Evolutionary conservation across 2,888 invertebrate species (phyloP).

Genomic region (Serrognathus titanus): DNA sequence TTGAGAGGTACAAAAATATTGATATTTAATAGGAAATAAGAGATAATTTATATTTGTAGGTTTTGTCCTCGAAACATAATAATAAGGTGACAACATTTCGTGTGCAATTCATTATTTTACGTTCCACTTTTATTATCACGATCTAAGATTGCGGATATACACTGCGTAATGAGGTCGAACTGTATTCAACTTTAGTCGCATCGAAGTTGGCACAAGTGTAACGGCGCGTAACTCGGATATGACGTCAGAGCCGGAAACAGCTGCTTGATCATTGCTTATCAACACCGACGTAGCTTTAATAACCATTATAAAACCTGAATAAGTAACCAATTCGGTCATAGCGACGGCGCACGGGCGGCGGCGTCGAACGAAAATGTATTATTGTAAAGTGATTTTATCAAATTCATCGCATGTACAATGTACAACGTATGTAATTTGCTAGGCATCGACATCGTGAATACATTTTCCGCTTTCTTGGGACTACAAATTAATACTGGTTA

Average conservation of each 20-base stretch:
- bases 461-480: too few species aligned
- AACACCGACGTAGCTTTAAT: constrained; percentile 8
- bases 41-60: too few species aligned
- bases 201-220: constrained; percentile 33
- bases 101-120: too few species aligned
- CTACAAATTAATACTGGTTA: too few species aligned
- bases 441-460: background rate
- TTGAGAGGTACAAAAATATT: too few species aligned
- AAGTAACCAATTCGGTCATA: background rate
- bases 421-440: background rate
- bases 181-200: constrained; percentile 18
- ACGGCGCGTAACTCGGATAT: constrained; percentile 37
- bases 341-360: too few species aligned
- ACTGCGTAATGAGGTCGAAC: background rate
- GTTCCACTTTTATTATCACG: background rate
- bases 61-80: too few species aligned
- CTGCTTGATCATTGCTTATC: constrained; percentile 36
- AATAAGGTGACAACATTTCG: too few species aligned
- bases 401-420: background rate
- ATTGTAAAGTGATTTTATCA: background rate
- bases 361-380: background rate
- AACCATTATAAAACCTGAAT: background rate
- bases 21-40: too few species aligned
- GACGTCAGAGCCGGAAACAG: constrained; percentile 38
- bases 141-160: background rate